Base-by-base conservation (phyloP, 2,888 invertebrate genomes). In the Ferdinandea cuprea region DNA sequence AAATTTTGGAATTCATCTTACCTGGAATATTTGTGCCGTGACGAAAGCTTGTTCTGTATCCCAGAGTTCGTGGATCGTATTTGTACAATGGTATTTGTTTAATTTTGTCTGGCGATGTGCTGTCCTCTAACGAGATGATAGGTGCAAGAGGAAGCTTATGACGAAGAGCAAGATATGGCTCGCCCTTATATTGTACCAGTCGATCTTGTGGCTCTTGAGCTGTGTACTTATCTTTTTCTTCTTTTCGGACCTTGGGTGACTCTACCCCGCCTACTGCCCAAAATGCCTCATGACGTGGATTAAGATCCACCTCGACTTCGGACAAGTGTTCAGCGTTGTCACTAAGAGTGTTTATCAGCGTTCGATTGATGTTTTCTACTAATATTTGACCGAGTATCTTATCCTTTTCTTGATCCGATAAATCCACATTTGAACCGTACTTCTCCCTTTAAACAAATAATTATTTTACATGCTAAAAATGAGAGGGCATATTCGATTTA, bases 201-300 rank as follows among this genome's bases (percentile, higher is more conserved):
- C 94, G 92, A 88, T 96, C 93, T 5, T 94, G 87, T 1, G 93
- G 92, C 54, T 94, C 93, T 81, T 94, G 86, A 2, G 90, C 90
- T 21, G 89, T 89, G 0, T 92, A 92, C 30, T 87, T 78, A 7
- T 87, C 88, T 52, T 91, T 88, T 83, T 90, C 89, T 74, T 92
- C 92, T 85, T 90, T 89, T 79, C 91, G 91, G 1, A 91, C 87
- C 44, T 89, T 87, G 0, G 94, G 92, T 0, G 94, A 92, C 78
- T 93, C 89, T 85, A 95, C 93, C 61, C 96, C 96, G 61, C 96
- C 96, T 37, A 93, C 93, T 88, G 93, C 93, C 98, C 98, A 98
- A 90, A 95, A 96, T 25, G 97, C 95, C 92, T 97, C 96, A 86
- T 96, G 92, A 17, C 96, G 92, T 3, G 98, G 96, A 83, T 95